Conservation (phyloP, 2,797 vertebrate genomes). For the Diplodus puntazzo region DNA sequence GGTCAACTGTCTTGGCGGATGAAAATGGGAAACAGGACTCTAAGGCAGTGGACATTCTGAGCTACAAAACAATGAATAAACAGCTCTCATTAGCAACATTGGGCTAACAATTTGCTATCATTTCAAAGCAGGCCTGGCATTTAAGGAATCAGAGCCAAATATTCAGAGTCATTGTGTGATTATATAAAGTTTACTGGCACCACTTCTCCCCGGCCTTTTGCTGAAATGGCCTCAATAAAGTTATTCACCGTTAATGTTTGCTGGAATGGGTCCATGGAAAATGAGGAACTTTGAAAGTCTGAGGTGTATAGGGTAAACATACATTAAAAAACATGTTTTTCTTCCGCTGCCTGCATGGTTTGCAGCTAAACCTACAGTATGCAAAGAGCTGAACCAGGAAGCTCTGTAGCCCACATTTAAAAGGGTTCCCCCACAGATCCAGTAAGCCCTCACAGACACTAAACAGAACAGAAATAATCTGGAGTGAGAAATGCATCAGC, state of each 20-base stretch:
- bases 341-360: slow-evolving; percentile 38
- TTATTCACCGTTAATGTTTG: slow-evolving; percentile 49
- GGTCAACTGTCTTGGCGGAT: slow-evolving; percentile 52
- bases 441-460: neutral
- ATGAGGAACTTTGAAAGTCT: slow-evolving; percentile 47
- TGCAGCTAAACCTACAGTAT: slow-evolving; percentile 29
- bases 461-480: slow-evolving; percentile 6
- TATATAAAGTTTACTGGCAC: slow-evolving; percentile 3
- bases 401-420: slow-evolving; percentile 25
- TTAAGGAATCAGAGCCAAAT: slow-evolving; percentile 16
- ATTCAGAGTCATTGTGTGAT: slow-evolving; percentile 23
- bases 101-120: neutral
- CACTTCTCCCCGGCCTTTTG: slow-evolving; percentile 21
- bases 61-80: slow-evolving; percentile 8
- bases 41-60: neutral
- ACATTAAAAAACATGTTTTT: slow-evolving; percentile 63
- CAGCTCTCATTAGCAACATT: neutral
- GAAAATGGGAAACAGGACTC: slow-evolving; percentile 36
- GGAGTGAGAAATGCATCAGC: slow-evolving; percentile 1
- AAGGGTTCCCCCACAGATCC: slow-evolving; percentile 21
- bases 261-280: slow-evolving; percentile 58
- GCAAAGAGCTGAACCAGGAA: slow-evolving; percentile 32
- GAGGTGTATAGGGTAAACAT: slow-evolving; percentile 60
- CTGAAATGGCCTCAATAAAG: slow-evolving; percentile 34
- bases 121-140: neutral